A percentile compares a stretch with the other conserved stretches of the same genome.
phyloP scores from a whole-genome alignment of 2,113 vertebrate species.

The Chloropsis cyanopogon region DNA sequence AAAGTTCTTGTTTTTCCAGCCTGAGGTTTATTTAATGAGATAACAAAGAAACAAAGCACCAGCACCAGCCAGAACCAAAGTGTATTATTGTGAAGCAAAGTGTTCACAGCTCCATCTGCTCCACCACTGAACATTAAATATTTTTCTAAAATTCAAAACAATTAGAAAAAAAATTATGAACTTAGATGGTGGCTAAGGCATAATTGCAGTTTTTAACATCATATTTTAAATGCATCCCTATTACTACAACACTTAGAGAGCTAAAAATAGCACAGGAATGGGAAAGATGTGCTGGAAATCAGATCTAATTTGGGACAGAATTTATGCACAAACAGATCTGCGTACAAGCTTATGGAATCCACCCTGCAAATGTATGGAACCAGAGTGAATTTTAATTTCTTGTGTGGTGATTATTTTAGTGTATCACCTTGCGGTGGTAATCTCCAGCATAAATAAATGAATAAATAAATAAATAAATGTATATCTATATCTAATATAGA shows the following conservation, averaged over 20 bases:
- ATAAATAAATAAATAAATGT: no score
- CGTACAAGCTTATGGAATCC: not conserved
- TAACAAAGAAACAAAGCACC: constrained; percentile 52
- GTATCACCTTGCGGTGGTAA: not conserved
- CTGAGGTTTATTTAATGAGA: constrained; percentile 47
- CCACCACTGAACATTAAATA: constrained; percentile 57
- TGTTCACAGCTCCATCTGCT: constrained; percentile 67
- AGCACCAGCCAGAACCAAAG: constrained; percentile 46
- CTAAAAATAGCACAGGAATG: not conserved
- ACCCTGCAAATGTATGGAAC: not conserved
- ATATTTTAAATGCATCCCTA: constrained; percentile 3
- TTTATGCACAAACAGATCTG: not conserved
- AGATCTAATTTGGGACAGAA: not conserved
- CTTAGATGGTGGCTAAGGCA: constrained; percentile 31
- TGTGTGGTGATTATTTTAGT: not conserved
- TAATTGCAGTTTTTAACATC: constrained; percentile 29
- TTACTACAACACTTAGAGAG: not conserved
- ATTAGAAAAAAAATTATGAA: constrained; percentile 49
- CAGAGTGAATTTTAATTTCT: not conserved
- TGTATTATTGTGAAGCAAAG: constrained; percentile 29
- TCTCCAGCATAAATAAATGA: not conserved
- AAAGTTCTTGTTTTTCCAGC: not conserved
- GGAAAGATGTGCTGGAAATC: not conserved
- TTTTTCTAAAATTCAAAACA: constrained; percentile 43
- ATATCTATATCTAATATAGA: no score